Conservation (phyloP, 2,113 vertebrate species). For the Sialia sialis region DNA sequence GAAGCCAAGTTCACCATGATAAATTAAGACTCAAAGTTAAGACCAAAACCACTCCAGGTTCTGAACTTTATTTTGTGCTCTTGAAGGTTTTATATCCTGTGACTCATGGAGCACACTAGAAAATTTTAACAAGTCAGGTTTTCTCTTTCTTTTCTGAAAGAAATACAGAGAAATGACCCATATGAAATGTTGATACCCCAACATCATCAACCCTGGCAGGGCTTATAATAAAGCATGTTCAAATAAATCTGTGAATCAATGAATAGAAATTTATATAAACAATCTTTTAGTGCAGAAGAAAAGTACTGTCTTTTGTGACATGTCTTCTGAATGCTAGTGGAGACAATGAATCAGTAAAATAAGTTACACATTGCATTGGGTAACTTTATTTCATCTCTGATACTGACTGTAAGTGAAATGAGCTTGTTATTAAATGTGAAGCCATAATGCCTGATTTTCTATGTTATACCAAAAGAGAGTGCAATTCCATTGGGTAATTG, state of each 20-base stretch:
- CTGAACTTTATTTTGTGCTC: not conserved
- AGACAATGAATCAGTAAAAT: not conserved
- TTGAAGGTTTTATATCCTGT: not conserved
- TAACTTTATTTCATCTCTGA: not conserved
- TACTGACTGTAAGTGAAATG: not conserved
- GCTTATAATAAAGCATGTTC: not conserved
- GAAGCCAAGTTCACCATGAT: not conserved
- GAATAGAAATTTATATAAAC: not conserved
- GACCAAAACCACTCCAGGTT: not conserved
- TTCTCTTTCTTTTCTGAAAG: not conserved
- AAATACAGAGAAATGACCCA: not conserved
- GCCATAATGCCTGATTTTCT: not conserved
- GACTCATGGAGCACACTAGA: not conserved
- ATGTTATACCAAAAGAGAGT: not conserved
- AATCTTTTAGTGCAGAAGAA: not conserved
- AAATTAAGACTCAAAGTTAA: not conserved
- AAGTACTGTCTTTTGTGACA: not conserved
- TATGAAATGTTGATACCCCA: not conserved
- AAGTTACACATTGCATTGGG: not conserved
- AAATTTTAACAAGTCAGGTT: not conserved
- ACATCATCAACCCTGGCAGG: not conserved
- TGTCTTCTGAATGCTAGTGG: not conserved
- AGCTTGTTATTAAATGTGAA: not conserved
- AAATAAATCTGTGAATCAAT: not conserved
- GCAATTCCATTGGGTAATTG: not conserved